Evolutionary conservation across 2,888 invertebrate species (phyloP), one percentile per base, ranked within the genome.

Genomic region (Plagiodera versicolora): DNA sequence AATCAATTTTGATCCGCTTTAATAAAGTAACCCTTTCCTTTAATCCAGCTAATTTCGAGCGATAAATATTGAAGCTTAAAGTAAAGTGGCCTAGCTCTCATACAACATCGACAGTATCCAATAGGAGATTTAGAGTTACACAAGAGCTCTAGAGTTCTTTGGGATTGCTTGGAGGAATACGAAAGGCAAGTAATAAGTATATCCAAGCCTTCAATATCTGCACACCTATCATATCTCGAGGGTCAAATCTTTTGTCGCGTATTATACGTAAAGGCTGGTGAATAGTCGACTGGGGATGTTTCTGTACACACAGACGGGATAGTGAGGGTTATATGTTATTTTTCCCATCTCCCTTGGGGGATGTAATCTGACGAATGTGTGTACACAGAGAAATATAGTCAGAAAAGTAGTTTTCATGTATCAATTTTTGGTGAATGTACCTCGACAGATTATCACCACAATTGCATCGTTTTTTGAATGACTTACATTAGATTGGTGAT

Each of bases 51-150:
- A 71, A 67, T 72, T 69, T 67, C 53, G 63, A 62, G 70, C 72
- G 72, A 74, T 72, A 70, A 71, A 74, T 71, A 70, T 65, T 39
- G 62, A 54, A 70, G 70, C 68, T 74, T 70, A 69, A 59, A 47
- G 46, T 48, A 64, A 69, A 71, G 68, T 72, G 72, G 69, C 72
- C 72, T 64, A 60, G 71, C 61, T 68, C 68, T 69, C 64, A 65
- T 64, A 70, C 67, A 69, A 65, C 67, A 64, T 67, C 63, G 69
- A 68, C 67, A 56, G 24, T 30, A 47, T 17, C 16, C 35, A 28
- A 14, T 32, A 11, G 35, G 54, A 51, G 54, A 53, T 14, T 47
- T 24, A 61, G 5, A 48, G 20, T 61, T 51, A 52, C 44, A 47
- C 18, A 67, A 67, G 66, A 64, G 60, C 64, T 58, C 53, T 51